Base-by-base conservation (phyloP, 2,888 invertebrate genomes). In the Callyntrura sp. region DNA sequence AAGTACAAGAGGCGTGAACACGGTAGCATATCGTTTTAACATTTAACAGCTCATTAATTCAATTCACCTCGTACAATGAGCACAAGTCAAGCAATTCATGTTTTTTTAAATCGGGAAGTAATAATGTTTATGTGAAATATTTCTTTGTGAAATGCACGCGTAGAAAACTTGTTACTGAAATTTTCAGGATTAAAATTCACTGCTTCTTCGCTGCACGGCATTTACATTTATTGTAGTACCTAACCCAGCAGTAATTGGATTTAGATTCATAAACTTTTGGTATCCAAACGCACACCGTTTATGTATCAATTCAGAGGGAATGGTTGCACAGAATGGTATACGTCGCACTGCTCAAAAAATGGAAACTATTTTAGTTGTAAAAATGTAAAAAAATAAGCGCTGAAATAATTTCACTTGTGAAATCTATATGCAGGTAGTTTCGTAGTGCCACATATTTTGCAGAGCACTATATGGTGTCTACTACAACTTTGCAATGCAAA, bases 11-110 rank as follows among this genome's bases (percentile, higher is more conserved):
- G n/a, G n/a, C n/a, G 85, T 65, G 23, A 76, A 25, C 79, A 79
- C 86, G 78, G 86, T 86, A 86, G 86, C 86, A 57, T 60, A 85
- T 76, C 60, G 28, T 25, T 17, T 78, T 68, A 62, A 65, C 45
- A 78, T 79, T 86, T 86, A 86, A 86, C 70, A 86, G 79, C 79
- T 86, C 86, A 86, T 86, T 86, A 86, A 86, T 86, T 86, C 86
- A 65, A 20, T 65, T 65, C 86, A 65, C 51, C 79, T 86, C 28
- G 1, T 60, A 28, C 78, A 11, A 76, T 43, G 25, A 25, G 78
- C 55, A n/a, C n/a, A 55, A 57, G 73, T 14, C 25, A 62, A 48
- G 45, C 35, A 70, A 70, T 70, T 84, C 51, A 70, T 73, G 57
- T 70, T n/a, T n/a, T n/a, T n/a, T n/a, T n/a, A 68, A 62, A 3